A percentile compares a stretch with the other conserved stretches of the same genome.
Conservation (phyloP, 2,888 invertebrate species). For the Piscicola geometra region DNA sequence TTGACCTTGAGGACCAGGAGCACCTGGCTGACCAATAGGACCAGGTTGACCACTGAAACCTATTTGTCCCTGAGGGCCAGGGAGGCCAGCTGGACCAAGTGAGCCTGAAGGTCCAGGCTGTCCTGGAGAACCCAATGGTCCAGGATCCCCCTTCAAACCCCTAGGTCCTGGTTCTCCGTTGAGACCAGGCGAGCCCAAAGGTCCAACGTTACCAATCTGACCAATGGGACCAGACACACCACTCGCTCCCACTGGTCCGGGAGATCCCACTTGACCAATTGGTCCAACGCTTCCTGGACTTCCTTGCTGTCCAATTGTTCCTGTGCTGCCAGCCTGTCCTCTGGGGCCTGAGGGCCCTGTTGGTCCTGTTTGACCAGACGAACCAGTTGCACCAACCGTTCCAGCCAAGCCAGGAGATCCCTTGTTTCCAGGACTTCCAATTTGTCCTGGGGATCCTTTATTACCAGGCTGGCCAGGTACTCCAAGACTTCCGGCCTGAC, state of each 20-base stretch:
- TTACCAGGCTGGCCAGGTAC: slow-evolving; percentile 34
- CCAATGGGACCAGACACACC: slow-evolving; percentile 31
- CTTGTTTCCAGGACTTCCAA: background rate
- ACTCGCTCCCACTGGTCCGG: background rate
- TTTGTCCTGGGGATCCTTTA: background rate
- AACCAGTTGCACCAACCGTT: slow-evolving; percentile 31
- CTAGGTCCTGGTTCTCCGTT: background rate
- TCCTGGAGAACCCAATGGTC: slow-evolving; percentile 36
- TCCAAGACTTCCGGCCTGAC: slow-evolving; percentile 26
- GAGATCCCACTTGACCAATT: slow-evolving; percentile 38
- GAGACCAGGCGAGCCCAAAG: background rate
- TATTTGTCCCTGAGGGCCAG: slow-evolving; percentile 28
- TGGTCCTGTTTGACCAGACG: slow-evolving; percentile 25
- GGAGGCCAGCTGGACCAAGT: slow-evolving; percentile 30
- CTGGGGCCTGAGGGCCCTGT: slow-evolving; percentile 30
- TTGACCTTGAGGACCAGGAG: slow-evolving; percentile 16
- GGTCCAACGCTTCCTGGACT: slow-evolving; percentile 34
- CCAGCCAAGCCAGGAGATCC: slow-evolving; percentile 33
- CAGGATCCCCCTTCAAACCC: slow-evolving; percentile 29
- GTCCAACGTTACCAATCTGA: slow-evolving; percentile 26
- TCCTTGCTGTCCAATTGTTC: slow-evolving; percentile 29
- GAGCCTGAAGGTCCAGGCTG: slow-evolving; percentile 35
- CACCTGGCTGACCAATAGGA: slow-evolving; percentile 23
- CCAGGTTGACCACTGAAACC: slow-evolving; percentile 20
- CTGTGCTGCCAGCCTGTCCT: slow-evolving; percentile 21